Conservation (phyloP, 1,140 invertebrate genomes). For the Eueides isabella region DNA sequence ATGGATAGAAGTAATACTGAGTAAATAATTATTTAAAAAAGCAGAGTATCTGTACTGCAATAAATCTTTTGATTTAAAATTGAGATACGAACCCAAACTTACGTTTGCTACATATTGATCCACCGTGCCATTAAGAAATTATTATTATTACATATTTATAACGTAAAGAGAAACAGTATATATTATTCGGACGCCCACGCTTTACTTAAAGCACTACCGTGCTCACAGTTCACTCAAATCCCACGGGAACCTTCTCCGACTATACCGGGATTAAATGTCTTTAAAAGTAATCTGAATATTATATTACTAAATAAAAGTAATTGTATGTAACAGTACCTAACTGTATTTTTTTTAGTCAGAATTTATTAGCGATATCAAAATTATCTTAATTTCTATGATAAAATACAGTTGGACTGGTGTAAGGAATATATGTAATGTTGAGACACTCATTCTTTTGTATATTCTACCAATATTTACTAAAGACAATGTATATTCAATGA, state of each 20-base stretch:
- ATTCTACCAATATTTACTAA: neutral
- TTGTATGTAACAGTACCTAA: too few relatives aligned
- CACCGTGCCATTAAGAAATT: too few relatives aligned
- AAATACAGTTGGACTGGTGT: neutral
- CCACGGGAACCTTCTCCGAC: neutral
- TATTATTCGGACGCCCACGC: neutral
- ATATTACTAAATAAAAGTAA: neutral
- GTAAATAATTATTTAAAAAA: too few relatives aligned
- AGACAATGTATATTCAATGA: too few relatives aligned
- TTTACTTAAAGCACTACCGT: neutral
- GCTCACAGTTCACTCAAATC: neutral
- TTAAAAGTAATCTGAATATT: conserved; percentile 8
- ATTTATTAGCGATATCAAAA: neutral
- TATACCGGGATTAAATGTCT: conserved; percentile 13
- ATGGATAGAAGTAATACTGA: too few relatives aligned
- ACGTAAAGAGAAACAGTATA: conserved; percentile 54
- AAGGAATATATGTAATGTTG: neutral
- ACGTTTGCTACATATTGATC: too few relatives aligned
- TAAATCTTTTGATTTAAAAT: too few relatives aligned
- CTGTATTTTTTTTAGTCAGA: neutral
- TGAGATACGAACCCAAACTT: too few relatives aligned
- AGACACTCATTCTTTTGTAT: neutral
- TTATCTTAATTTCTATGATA: too few relatives aligned
- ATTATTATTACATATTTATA: too few relatives aligned
- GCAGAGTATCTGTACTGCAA: too few relatives aligned